Evolutionary conservation across 2,797 vertebrate genomes (phyloP).

Genomic region (Masticophis lateralis): DNA sequence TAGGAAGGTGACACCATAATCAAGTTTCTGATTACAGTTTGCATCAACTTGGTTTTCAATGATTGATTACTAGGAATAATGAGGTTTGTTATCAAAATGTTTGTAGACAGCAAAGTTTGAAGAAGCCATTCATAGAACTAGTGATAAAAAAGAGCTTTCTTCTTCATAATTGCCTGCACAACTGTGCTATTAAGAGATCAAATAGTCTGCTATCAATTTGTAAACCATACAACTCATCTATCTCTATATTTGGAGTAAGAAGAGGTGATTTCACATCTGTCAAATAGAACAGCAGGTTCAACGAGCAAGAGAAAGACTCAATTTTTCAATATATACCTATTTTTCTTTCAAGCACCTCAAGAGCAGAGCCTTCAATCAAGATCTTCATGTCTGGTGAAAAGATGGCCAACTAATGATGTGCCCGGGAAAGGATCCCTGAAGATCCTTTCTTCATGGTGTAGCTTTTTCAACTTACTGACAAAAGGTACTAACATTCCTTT

Average conservation of each 20-base stretch:
- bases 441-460: no score
- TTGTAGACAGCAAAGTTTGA: neutral
- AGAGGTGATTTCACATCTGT: slow-evolving; percentile 5
- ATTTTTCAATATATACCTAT: slow-evolving; percentile 38
- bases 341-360: slow-evolving; percentile 20
- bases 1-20: neutral
- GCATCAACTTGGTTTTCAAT: neutral
- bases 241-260: slow-evolving; percentile 2
- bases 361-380: slow-evolving; percentile 17
- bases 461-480: no score
- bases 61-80: neutral
- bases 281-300: slow-evolving; percentile 19
- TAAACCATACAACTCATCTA: neutral
- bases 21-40: neutral
- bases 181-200: neutral
- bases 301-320: slow-evolving; percentile 3
- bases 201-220: neutral
- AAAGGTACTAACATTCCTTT: no score
- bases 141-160: neutral
- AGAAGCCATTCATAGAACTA: neutral
- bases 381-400: neutral
- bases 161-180: neutral
- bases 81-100: neutral
- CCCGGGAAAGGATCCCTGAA: no score
- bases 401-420: no score